Conservation (phyloP, 2,113 vertebrate genomes). For the Menura novaehollandiae region DNA sequence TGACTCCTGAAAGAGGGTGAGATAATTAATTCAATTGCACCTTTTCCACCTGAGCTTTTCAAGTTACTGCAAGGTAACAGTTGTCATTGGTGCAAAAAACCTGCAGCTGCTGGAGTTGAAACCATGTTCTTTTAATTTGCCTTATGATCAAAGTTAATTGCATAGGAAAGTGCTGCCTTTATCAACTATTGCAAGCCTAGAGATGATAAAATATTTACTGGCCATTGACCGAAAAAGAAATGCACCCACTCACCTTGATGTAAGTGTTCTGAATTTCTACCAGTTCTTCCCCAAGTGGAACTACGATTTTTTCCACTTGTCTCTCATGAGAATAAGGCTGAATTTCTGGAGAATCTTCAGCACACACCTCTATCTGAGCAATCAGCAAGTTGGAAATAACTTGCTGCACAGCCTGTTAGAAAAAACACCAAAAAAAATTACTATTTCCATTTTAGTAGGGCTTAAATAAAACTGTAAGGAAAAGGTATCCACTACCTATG, state of each 20-base stretch:
- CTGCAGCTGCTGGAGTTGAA: neutral
- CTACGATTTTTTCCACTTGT: slow-evolving; percentile 87
- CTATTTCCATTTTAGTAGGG: neutral
- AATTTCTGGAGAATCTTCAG: slow-evolving; percentile 91
- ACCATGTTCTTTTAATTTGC: neutral
- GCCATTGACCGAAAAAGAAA: neutral
- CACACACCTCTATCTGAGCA: slow-evolving; percentile 87
- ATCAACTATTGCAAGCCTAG: neutral
- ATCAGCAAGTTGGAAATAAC: slow-evolving; percentile 92
- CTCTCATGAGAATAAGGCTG: slow-evolving; percentile 86
- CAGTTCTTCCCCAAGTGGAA: slow-evolving; percentile 85
- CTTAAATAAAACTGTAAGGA: fast-evolving
- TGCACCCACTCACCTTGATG: slow-evolving; percentile 75
- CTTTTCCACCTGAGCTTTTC: neutral
- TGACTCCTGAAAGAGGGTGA: neutral
- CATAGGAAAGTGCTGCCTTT: fast-evolving
- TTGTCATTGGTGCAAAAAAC: neutral
- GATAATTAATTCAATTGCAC: neutral
- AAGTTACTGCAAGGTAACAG: neutral
- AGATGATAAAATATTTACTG: no score
- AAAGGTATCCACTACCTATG: fast-evolving
- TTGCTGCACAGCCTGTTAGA: slow-evolving; percentile 88
- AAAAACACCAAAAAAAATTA: neutral
- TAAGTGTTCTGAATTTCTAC: slow-evolving; percentile 79
- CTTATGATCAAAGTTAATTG: neutral